Evolutionary conservation across 2,113 vertebrate genomes (phyloP), one percentile per base, ranked within the genome.

Genomic region (Isichthys henryi): DNA sequence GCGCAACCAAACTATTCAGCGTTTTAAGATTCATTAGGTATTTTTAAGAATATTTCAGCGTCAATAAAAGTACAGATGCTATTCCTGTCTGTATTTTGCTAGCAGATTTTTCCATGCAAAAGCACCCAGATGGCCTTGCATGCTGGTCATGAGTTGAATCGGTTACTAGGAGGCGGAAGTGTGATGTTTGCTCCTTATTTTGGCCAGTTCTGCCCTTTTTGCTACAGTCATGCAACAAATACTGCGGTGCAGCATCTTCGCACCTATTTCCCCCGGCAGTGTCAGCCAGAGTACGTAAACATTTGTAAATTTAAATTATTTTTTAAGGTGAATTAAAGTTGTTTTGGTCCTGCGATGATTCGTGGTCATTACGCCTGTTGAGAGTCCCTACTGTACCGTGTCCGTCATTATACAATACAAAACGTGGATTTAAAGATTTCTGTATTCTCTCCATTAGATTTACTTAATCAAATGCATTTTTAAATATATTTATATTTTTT

Each of bases 151-250:
- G 66, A 90, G 80, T 53, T 89, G 58, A 50, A 80, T 46, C 80
- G 86, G 90, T 89, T 88, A 86, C 88, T 90, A 58, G 83, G 88
- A 85, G 88, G 85, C 89, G 66, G 84, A 80, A 83, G 43, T 19
- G 85, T 27, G 23, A 66, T 84, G 70, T 88, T 91, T 86, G 84
- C 48, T 48, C 89, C n/a, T 82, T 88, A 53, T 89, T 85, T 89
- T 89, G 6, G 43, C 15, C 35, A 45, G 50, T n/a, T 49, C 21
- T 46, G 1, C 45, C 21, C 82, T 70, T 46, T 46, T 80, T 6
- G 35, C 35, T 17, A 13, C 74, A 43, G 4, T 39, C 35, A 43
- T 43, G 35, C 74, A 43, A 80, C 74, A 80, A 80, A 80, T 77
- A 77, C 31, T 39, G 70, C 27, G 31, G 31, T 80, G 17, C 19